These are phyloP conservation scores for Caenorhabditis angaria DNA, from an alignment of 2,888 invertebrate species.

Conservation along the genomic window DNA sequence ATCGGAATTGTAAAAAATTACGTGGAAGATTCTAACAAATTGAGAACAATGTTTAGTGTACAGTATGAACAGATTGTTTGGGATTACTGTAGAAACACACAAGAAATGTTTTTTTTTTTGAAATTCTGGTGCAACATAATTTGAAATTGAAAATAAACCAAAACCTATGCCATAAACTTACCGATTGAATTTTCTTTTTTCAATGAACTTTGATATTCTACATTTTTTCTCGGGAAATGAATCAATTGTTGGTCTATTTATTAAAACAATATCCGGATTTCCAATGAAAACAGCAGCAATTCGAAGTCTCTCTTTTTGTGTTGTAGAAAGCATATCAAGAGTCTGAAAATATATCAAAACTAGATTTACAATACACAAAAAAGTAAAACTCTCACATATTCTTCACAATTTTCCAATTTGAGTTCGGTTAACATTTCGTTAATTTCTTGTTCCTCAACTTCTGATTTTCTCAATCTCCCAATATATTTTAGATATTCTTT, in stretches of 20 bases:
- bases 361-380: too few species aligned
- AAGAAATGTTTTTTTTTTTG: too few species aligned
- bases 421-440: background rate
- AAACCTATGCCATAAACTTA: background rate
- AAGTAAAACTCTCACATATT: too few species aligned
- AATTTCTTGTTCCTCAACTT: background rate
- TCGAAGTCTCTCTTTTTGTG: slow-evolving; percentile 3
- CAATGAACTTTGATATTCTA: background rate
- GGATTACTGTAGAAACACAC: too few species aligned
- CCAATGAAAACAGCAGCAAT: background rate
- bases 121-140: too few species aligned
- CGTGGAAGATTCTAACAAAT: too few species aligned
- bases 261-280: background rate
- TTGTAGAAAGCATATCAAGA: background rate
- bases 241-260: background rate
- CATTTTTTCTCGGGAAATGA: background rate
- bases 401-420: background rate
- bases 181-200: background rate
- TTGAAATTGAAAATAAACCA: background rate
- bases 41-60: too few species aligned
- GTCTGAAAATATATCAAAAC: background rate
- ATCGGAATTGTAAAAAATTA: too few species aligned
- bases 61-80: too few species aligned
- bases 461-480: background rate
- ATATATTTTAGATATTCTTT: slow-evolving; percentile 8